A percentile compares a stretch with the other conserved stretches of the same genome.
phyloP scores from a whole-genome alignment of 2,888 invertebrate genomes.

The Mongoloraphidia duomilia region DNA sequence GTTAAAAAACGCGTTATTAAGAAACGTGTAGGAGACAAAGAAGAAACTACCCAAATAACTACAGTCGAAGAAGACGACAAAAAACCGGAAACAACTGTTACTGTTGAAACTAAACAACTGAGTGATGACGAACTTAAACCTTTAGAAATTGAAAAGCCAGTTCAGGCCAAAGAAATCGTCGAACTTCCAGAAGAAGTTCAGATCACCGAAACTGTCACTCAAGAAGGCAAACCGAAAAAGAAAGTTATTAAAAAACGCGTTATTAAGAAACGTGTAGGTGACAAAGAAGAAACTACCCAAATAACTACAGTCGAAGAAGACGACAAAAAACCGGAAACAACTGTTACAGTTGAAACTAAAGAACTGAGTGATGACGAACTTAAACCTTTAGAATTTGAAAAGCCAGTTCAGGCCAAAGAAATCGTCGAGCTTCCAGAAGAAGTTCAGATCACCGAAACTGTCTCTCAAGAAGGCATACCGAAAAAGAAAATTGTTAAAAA shows the following conservation, averaged over 20 bases:
- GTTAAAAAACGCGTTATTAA: slow-evolving; percentile 22
- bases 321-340: slow-evolving; percentile 19
- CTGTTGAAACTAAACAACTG: slow-evolving; percentile 16
- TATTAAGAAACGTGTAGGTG: slow-evolving; percentile 23
- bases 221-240: slow-evolving; percentile 20
- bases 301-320: slow-evolving; percentile 22
- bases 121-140: background rate
- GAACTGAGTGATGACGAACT: background rate
- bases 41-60: slow-evolving; percentile 27
- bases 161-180: slow-evolving; percentile 13
- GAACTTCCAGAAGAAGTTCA: slow-evolving; percentile 7
- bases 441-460: background rate
- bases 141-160: slow-evolving; percentile 22
- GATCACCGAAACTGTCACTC: slow-evolving; percentile 16
- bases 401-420: slow-evolving; percentile 5
- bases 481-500: slow-evolving; percentile 9
- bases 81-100: slow-evolving; percentile 25
- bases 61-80: slow-evolving; percentile 28
- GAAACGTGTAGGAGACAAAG: slow-evolving; percentile 20
- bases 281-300: slow-evolving; percentile 18
- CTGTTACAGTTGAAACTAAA: slow-evolving; percentile 8
- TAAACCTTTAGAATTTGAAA: background rate
- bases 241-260: slow-evolving; percentile 19
- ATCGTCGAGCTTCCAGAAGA: slow-evolving; percentile 5
- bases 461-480: slow-evolving; percentile 12